phyloP scores from a whole-genome alignment of 2,888 invertebrate species.

The Sclerodermus sp. region DNA sequence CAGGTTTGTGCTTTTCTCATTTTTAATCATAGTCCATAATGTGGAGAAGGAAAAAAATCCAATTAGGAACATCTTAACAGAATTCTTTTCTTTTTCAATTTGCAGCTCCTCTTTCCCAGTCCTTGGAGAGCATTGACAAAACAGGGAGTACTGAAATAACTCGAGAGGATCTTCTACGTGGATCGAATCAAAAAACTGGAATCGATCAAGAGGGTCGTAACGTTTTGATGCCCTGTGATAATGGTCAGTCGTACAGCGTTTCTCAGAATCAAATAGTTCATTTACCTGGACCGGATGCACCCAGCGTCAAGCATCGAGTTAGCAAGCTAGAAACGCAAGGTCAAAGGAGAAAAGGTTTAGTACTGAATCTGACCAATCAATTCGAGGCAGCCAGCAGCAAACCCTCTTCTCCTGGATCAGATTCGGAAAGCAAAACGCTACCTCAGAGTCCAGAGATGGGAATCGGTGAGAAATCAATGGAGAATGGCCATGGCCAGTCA shows the following conservation, averaged over 20 bases:
- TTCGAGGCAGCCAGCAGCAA: constrained; percentile 60
- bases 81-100: constrained; percentile 12
- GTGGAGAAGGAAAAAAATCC: background rate
- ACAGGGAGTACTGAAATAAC: constrained; percentile 46
- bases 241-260: constrained; percentile 85
- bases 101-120: constrained; percentile 66
- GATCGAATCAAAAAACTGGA: constrained; percentile 52
- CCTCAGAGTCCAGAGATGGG: constrained; percentile 23
- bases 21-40: background rate
- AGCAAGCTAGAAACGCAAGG: constrained; percentile 70
- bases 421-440: constrained; percentile 23
- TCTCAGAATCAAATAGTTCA: constrained; percentile 89
- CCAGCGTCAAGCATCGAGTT: constrained; percentile 66
- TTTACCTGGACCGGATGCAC: constrained; percentile 63
- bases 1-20: constrained; percentile 30
- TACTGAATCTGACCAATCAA: constrained; percentile 63
- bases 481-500: constrained; percentile 15
- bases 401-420: constrained; percentile 51
- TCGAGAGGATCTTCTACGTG: constrained; percentile 51
- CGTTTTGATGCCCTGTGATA: constrained; percentile 82
- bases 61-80: background rate
- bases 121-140: constrained; percentile 67
- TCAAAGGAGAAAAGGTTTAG: constrained; percentile 58
- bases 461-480: constrained; percentile 25
- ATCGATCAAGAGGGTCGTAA: constrained; percentile 69